These are phyloP conservation scores for Amiota mariae DNA, from an alignment of 2,888 invertebrate species.

Conservation along the genomic window DNA sequence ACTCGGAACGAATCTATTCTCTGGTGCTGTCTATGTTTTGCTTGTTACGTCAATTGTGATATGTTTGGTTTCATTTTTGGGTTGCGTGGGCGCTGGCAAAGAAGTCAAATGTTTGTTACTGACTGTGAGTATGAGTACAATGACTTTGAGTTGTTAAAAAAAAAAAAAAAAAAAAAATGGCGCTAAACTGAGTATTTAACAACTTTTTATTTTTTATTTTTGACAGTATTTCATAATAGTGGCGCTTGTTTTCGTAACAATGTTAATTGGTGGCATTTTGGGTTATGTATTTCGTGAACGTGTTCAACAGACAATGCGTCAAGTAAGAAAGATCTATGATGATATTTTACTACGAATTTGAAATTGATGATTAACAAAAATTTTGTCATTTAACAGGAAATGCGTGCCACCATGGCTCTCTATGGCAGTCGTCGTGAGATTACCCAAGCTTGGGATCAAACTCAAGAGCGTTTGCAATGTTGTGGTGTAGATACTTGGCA, in stretches of 20 bases:
- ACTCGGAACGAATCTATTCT: slow-evolving; percentile 89
- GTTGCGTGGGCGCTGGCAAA: slow-evolving; percentile 93
- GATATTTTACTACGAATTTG: not conserved
- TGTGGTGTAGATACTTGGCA: slow-evolving; percentile 86
- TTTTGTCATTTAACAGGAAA: slow-evolving; percentile 74
- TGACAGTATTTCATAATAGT: slow-evolving; percentile 90
- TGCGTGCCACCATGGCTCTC: slow-evolving; percentile 83
- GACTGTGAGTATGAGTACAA: slow-evolving; percentile 78
- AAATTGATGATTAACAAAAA: not conserved
- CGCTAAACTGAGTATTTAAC: not conserved
- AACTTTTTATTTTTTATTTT: slow-evolving; percentile 24
- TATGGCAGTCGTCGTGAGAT: slow-evolving; percentile 82
- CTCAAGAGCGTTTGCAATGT: slow-evolving; percentile 88
- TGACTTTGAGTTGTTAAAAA: slow-evolving; percentile 28
- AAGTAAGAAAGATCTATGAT: slow-evolving; percentile 67
- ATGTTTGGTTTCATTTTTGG: slow-evolving; percentile 89
- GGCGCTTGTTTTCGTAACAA: slow-evolving; percentile 90
- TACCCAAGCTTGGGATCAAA: slow-evolving; percentile 89
- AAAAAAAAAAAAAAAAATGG: slow-evolving; percentile 2
- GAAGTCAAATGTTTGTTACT: slow-evolving; percentile 95
- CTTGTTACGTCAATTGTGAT: slow-evolving; percentile 87
- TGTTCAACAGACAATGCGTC: slow-evolving; percentile 83
- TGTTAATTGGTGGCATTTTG: slow-evolving; percentile 91
- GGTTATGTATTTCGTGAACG: slow-evolving; percentile 93
- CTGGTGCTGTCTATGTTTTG: slow-evolving; percentile 88